Percentiles rank a stretch among this genome's conserved stretches.
Evolutionary conservation across 2,797 vertebrate genomes (phyloP).

Genomic region (Cuculus canorus): DNA sequence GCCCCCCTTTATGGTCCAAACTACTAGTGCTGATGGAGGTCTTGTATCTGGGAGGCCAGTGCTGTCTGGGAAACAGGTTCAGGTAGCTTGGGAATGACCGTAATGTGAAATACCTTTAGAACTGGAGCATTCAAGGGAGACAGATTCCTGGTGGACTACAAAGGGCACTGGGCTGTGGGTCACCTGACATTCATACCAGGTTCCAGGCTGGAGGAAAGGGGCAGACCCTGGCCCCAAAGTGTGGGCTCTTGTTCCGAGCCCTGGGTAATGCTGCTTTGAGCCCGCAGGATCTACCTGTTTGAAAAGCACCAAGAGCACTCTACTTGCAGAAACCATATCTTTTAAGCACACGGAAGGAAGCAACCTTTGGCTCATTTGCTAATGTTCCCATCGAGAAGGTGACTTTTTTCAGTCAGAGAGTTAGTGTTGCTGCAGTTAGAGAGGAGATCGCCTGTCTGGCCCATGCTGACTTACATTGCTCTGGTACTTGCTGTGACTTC

Average conservation of each 20-base stretch:
- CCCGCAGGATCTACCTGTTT: not conserved
- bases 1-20: not conserved
- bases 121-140: not conserved
- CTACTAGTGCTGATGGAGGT: not conserved
- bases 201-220: not conserved
- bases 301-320: not conserved
- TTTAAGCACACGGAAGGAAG: not conserved
- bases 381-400: not conserved
- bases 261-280: not conserved
- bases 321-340: not conserved
- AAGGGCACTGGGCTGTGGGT: not conserved
- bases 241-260: not conserved
- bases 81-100: not conserved
- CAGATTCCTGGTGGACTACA: not conserved
- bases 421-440: not conserved
- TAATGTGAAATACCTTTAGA: not conserved
- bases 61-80: not conserved
- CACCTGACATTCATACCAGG: not conserved
- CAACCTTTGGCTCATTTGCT: not conserved
- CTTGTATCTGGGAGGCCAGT: not conserved
- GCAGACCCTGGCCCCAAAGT: not conserved
- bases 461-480: not conserved
- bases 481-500: not conserved
- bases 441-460: not conserved
- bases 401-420: not conserved